Conservation (phyloP, 92 coral and sea anemone species). For the Montipora capitata region DNA sequence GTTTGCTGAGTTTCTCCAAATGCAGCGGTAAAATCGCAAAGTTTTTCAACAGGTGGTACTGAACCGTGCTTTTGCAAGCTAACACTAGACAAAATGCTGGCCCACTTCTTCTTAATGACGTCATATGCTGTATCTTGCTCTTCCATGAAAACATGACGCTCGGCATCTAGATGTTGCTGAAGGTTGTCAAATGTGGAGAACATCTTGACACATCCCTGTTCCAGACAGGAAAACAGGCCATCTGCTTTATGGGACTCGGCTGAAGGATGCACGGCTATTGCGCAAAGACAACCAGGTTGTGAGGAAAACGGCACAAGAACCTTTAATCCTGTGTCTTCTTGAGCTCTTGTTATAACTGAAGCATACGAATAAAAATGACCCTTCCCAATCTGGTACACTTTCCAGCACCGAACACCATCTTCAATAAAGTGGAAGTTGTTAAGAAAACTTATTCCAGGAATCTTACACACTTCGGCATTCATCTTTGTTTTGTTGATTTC, state of each 20-base stretch:
- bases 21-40: neutral
- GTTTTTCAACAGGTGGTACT: neutral
- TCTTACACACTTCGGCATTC: no score
- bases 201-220: slow-evolving; percentile 36
- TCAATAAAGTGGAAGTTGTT: neutral
- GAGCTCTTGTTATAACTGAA: neutral
- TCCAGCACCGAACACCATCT: no score
- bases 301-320: slow-evolving; percentile 3
- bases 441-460: neutral
- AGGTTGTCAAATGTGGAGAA: slow-evolving; percentile 32
- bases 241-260: neutral
- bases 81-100: slow-evolving; percentile 28
- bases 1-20: neutral
- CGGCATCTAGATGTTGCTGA: slow-evolving; percentile 43
- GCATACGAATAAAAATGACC: neutral
- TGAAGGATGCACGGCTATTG: neutral
- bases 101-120: no score
- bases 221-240: slow-evolving; percentile 31
- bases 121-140: slow-evolving; percentile 51
- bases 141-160: slow-evolving; percentile 37
- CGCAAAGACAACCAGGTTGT: neutral
- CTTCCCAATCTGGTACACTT: neutral
- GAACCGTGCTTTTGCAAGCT: slow-evolving; percentile 4
- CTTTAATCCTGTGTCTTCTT: slow-evolving; percentile 5
- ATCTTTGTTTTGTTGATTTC: neutral